Percentiles rank a stretch among this genome's conserved stretches.
phyloP scores from a whole-genome alignment of 2,797 vertebrate genomes.

The Glyptemys insculpta region DNA sequence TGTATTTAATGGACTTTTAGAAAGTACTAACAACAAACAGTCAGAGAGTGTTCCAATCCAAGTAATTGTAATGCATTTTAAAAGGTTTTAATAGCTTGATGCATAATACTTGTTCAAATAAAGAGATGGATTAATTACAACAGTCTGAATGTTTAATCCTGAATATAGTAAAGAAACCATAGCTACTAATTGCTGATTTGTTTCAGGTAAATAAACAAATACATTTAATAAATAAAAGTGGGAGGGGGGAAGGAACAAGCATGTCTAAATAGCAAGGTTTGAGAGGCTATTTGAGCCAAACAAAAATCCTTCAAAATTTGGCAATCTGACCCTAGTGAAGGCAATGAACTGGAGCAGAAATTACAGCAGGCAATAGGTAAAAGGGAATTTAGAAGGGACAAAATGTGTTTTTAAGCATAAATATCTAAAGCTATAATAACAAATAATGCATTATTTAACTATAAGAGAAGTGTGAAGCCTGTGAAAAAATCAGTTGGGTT shows the following conservation, averaged over 20 bases:
- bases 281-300: background rate
- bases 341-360: background rate
- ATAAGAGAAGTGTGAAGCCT: background rate
- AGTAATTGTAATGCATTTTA: background rate
- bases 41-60: background rate
- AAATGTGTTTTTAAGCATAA: background rate
- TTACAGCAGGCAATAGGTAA: background rate
- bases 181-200: background rate
- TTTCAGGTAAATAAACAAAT: background rate
- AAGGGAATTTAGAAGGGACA: background rate
- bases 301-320: background rate
- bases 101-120: background rate
- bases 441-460: fast-evolving
- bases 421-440: background rate
- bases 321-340: background rate
- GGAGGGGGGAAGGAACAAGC: background rate
- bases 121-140: background rate
- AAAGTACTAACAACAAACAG: background rate
- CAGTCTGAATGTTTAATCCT: background rate
- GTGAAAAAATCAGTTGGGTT: background rate
- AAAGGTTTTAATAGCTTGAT: background rate
- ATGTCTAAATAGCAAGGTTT: background rate
- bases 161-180: background rate
- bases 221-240: background rate
- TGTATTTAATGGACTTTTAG: background rate